Conservation (phyloP, 2,797 vertebrate species). For the Microchirus variegatus region DNA sequence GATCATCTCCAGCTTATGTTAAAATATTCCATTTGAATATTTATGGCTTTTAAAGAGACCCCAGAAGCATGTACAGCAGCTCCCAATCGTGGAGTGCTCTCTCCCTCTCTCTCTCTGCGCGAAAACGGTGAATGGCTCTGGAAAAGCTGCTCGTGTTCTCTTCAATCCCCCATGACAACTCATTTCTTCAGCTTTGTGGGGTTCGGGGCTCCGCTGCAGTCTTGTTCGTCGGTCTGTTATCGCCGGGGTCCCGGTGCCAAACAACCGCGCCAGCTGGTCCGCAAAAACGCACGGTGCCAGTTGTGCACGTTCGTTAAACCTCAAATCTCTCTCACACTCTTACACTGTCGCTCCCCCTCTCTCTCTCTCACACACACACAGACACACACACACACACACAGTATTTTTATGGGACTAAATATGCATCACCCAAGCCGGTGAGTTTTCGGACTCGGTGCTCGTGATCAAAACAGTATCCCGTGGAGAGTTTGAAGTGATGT, state of each 20-base stretch:
- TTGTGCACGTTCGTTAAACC: slow-evolving; percentile 80
- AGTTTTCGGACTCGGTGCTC: slow-evolving; percentile 38
- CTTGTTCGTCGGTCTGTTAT: slow-evolving; percentile 73
- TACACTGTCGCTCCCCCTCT: not conserved
- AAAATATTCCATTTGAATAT: slow-evolving; percentile 23
- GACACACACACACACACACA: not conserved
- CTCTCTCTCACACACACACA: not conserved
- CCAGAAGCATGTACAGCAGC: not conserved
- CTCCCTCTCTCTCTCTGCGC: not conserved
- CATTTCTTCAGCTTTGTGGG: slow-evolving; percentile 60
- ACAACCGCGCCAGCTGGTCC: slow-evolving; percentile 89
- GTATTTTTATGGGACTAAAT: not conserved
- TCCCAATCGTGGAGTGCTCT: not conserved
- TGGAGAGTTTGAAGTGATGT: slow-evolving; percentile 85
- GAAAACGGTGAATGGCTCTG: slow-evolving; percentile 33
- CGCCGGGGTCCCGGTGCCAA: slow-evolving; percentile 85
- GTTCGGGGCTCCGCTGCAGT: slow-evolving; percentile 49
- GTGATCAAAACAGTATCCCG: slow-evolving; percentile 69
- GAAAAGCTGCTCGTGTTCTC: slow-evolving; percentile 39
- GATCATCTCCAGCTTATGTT: slow-evolving; percentile 5
- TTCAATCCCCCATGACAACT: slow-evolving; percentile 53
- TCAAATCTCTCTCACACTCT: slow-evolving; percentile 29
- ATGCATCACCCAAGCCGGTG: slow-evolving; percentile 7
- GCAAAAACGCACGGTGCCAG: slow-evolving; percentile 82
- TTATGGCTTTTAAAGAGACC: not conserved